Evolutionary conservation across 1,140 invertebrate species (phyloP), one percentile per base, ranked within the genome.

Genomic region (Megalopta genalis): DNA sequence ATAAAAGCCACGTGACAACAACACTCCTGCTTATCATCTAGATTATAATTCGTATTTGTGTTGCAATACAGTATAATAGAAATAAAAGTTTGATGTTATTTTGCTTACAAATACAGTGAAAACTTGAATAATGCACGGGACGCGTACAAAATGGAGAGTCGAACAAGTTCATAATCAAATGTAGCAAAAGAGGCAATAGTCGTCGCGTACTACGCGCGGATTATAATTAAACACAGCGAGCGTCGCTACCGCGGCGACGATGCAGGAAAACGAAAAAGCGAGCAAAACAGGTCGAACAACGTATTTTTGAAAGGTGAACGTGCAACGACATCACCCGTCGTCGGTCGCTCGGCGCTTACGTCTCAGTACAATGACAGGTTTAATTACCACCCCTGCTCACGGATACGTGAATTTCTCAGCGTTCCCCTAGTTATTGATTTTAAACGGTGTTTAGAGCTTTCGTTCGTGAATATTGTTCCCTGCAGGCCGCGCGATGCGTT

Each of bases 281-380:
- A 27, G 54, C 0, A 67, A 80, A 83, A 74, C 54, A 64, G 57
- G 74, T 69, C 39, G 39, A 72, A 57, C 60, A 65, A 74, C 71
- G 42, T 68, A 69, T 75, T 84, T 84, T 69, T 59, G 69, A 75
- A 84, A 39, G 77, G 66, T 71, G 69, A 80, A 75, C 39, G 42
- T 74, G 18, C 16, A 73, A 78, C 74, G 76, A 80, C 76, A 71
- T 57, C 46, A 62, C 80, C 64, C 49, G 49, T 59, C 39, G 68
- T 83, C 76, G 49, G 59, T 83, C 46, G n/a, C 27, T 23, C 60
- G 57, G 64, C 65, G 25, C 46, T 39, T 62, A 14, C 14, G 37
- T 69, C 73, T 70, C 78, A n/a, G 72, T 42, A 37, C 79, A 74
- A 85, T 85, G 84, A 85, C 84, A 85, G 84, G 46, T 85, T 85